These are phyloP conservation scores for Conger conger DNA, from an alignment of 2,113 vertebrate genomes.

Conservation along the genomic window DNA sequence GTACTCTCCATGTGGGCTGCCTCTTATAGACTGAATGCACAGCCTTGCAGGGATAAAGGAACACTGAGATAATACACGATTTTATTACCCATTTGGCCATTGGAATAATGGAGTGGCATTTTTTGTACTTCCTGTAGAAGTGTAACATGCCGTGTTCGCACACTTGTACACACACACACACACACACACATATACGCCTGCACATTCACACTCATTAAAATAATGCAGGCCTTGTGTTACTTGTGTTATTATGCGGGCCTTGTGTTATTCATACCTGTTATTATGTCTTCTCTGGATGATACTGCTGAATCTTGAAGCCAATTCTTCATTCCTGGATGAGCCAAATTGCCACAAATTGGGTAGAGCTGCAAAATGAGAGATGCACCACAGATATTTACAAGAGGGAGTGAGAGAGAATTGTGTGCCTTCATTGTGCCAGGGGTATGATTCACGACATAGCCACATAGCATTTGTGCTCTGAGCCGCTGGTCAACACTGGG, in stretches of 20 bases:
- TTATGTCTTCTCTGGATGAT: background rate
- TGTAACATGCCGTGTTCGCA: background rate
- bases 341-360: background rate
- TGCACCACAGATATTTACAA: background rate
- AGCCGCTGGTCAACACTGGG: background rate
- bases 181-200: background rate
- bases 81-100: constrained; percentile 22
- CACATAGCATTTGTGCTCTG: background rate
- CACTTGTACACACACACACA: constrained; percentile 7
- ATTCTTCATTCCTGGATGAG: background rate
- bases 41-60: background rate
- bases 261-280: background rate
- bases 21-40: background rate
- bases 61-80: background rate
- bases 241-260: too few relatives aligned
- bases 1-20: background rate
- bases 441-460: too few relatives aligned
- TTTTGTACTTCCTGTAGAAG: background rate
- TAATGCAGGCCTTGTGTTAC: background rate
- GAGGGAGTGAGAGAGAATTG: background rate
- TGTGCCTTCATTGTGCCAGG: background rate
- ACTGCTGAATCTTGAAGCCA: background rate
- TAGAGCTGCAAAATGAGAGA: background rate
- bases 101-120: background rate
- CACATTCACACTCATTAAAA: constrained; percentile 27